Base-by-base conservation (phyloP, 2,113 vertebrate genomes). In the Phylloscopus trochiloides region DNA sequence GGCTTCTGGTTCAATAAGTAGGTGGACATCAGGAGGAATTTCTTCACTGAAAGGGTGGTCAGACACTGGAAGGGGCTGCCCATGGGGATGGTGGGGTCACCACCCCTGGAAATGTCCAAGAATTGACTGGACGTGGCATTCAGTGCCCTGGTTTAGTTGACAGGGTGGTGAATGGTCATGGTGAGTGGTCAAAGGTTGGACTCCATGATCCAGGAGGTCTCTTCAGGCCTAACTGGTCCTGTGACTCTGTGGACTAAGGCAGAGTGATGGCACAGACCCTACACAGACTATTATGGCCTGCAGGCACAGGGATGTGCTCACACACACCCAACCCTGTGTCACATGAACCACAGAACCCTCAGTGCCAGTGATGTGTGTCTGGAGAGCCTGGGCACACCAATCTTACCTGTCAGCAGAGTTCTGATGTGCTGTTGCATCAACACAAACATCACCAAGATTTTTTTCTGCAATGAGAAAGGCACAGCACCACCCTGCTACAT, bases 301-400 rank as follows among this genome's bases (percentile, higher is more conserved):
- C 31, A 57, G 61, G 45, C 20, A n/a, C 47, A 43, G 0, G 1
- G 20, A 7, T 18, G 54, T 22, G 38, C 40, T 29, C 48, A 17
- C 28, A 9, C 62, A 21, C 59, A 6, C 52, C 20, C 40, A 18
- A 6, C 2, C 22, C 24, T 1, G 1, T 2, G 26, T 3, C 25
- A 20, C 13, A 2, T 1, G 19, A 61, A 34, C 32, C 1, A 40
- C 14, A 50, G n/a, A 43, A 12, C 17, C 21, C 26, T 12, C 40
- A 40, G 52, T 80, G 51, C 52, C 67, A 32, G 0, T 13, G 55
- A 24, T 1, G 4, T 9, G 32, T 18, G 25, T 51, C 22, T 57
- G 18, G 22, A 65, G 29, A 42, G 6, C 2, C 20, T 29, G 61
- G 29, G 22, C 26, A 65, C 76, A 50, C 5, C 55, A n/a, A 17